phyloP scores from a whole-genome alignment of 2,113 vertebrate species.

The Archocentrus centrarchus region DNA sequence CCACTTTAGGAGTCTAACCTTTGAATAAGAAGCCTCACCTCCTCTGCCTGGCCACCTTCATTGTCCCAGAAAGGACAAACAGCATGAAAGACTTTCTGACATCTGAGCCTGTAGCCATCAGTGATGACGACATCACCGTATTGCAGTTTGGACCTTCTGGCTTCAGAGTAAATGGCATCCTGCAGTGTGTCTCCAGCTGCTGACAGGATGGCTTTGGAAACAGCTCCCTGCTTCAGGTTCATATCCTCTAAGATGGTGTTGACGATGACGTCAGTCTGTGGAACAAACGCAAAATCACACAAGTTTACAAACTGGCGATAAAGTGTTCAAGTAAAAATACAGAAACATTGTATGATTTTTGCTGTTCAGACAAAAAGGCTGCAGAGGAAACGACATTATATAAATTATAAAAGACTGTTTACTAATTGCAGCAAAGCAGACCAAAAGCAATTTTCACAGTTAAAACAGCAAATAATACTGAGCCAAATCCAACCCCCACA shows the following conservation, averaged over 20 bases:
- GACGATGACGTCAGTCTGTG: slow-evolving; percentile 85
- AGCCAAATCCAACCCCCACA: no score
- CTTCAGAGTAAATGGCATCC: slow-evolving; percentile 51
- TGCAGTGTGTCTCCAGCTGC: slow-evolving; percentile 83
- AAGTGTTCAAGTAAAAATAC: fast-evolving
- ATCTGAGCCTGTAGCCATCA: slow-evolving; percentile 75
- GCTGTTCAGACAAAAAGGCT: neutral
- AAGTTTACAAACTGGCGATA: fast-evolving
- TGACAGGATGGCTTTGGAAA: slow-evolving; percentile 83
- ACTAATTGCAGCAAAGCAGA: no score
- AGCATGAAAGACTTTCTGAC: slow-evolving; percentile 80
- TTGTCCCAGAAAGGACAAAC: slow-evolving; percentile 77
- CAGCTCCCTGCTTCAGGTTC: slow-evolving; percentile 77
- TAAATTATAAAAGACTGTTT: neutral
- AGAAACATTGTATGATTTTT: fast-evolving
- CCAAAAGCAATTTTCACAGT: no score
- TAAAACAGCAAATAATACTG: no score
- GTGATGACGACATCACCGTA: slow-evolving; percentile 79
- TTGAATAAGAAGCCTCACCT: slow-evolving; percentile 72
- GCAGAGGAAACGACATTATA: neutral
- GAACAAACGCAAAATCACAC: neutral
- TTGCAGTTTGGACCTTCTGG: fast-evolving
- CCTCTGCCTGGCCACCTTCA: neutral
- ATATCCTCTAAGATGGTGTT: slow-evolving; percentile 83
- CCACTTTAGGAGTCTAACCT: neutral